A percentile compares a stretch with the other conserved stretches of the same genome.
These are phyloP conservation scores for Eulithis prunata DNA, from an alignment of 2,888 invertebrate genomes.

Conservation along the genomic window DNA sequence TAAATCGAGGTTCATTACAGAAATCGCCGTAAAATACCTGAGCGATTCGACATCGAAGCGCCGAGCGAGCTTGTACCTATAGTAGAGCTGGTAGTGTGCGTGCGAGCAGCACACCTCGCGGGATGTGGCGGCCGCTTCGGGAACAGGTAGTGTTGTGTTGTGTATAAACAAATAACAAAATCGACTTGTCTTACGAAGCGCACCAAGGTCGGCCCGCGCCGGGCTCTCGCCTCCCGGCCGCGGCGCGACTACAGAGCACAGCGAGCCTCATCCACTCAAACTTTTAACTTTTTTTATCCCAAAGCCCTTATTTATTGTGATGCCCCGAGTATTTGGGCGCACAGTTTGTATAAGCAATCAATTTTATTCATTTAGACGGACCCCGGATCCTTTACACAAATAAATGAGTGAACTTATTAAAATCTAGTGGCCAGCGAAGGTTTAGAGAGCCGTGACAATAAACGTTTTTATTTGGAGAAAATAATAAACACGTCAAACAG, in stretches of 20 bases:
- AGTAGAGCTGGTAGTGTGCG: slow-evolving; percentile 43
- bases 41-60: slow-evolving; percentile 70
- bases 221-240: slow-evolving; percentile 44
- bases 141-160: slow-evolving; percentile 82
- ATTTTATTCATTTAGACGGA: slow-evolving; percentile 83
- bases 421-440: slow-evolving; percentile 23
- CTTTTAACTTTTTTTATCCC: slow-evolving; percentile 69
- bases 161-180: slow-evolving; percentile 84
- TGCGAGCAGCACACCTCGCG: slow-evolving; percentile 48
- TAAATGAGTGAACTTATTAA: slow-evolving; percentile 69
- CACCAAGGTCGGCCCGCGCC: slow-evolving; percentile 74
- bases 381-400: slow-evolving; percentile 75
- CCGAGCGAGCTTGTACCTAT: slow-evolving; percentile 46
- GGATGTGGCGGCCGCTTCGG: slow-evolving; percentile 42
- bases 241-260: slow-evolving; percentile 11
- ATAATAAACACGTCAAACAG: slow-evolving; percentile 34
- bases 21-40: slow-evolving; percentile 80
- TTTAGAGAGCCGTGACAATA: slow-evolving; percentile 18
- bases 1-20: slow-evolving; percentile 80
- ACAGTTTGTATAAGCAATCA: slow-evolving; percentile 84
- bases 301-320: slow-evolving; percentile 82
- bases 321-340: slow-evolving; percentile 81
- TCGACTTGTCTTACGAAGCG: slow-evolving; percentile 81
- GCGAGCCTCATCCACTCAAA: slow-evolving; percentile 61
- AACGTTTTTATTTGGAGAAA: slow-evolving; percentile 28